These are phyloP conservation scores for Oedothorax gibbosus DNA, from an alignment of 1,140 invertebrate genomes.

Conservation along the genomic window DNA sequence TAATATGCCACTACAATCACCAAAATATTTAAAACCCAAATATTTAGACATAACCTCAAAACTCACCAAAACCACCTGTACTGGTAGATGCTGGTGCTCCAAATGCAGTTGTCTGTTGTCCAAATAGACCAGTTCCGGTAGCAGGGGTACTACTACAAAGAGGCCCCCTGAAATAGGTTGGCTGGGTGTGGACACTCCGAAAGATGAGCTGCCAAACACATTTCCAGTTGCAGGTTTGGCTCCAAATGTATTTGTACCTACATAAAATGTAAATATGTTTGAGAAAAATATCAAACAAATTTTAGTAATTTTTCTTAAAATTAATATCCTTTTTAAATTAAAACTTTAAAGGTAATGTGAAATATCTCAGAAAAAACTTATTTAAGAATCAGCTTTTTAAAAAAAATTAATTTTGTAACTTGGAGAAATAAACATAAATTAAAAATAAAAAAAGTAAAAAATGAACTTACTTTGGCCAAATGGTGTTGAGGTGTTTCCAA, in stretches of 20 bases:
- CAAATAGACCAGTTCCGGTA: conserved; percentile 72
- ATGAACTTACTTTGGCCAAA: conserved; percentile 54
- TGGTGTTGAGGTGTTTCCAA: conserved; percentile 42
- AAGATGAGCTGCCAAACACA: conserved; percentile 57
- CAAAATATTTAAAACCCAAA: too few species aligned
- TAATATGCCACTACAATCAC: too few species aligned
- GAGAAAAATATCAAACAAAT: neutral
- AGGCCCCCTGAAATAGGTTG: conserved; percentile 67
- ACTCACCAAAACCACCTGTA: conserved; percentile 53
- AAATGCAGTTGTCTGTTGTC: conserved; percentile 67
- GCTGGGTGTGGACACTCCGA: conserved; percentile 43
- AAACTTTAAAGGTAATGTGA: neutral
- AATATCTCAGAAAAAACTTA: neutral
- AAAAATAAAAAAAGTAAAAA: too few species aligned
- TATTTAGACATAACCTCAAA: neutral
- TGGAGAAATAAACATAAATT: neutral
- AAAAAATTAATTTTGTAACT: neutral
- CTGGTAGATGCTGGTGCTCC: conserved; percentile 58
- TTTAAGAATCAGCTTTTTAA: neutral
- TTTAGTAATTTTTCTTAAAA: neutral
- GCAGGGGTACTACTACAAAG: conserved; percentile 73
- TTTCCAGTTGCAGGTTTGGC: conserved; percentile 52
- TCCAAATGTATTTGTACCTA: conserved; percentile 53
- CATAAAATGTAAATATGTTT: conserved; percentile 7
- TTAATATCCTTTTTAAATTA: neutral